A percentile compares a stretch with the other conserved stretches of the same genome.
These are phyloP conservation scores for Turnix velox DNA, from an alignment of 2,113 vertebrate genomes.

Conservation along the genomic window DNA sequence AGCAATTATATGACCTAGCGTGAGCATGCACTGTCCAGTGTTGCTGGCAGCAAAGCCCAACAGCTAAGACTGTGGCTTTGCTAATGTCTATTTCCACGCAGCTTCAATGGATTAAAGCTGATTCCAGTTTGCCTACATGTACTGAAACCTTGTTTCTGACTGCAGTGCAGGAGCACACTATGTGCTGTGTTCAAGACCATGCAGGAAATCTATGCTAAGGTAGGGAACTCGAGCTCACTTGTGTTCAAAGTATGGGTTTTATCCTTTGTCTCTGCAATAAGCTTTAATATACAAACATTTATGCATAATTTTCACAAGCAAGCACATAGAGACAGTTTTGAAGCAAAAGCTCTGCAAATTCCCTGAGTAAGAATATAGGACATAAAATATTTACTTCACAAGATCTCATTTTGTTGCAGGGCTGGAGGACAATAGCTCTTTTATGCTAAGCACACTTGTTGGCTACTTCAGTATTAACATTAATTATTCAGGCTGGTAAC, in stretches of 20 bases:
- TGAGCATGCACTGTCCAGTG: rapidly evolving
- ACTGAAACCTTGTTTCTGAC: neutral
- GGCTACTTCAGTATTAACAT: neutral
- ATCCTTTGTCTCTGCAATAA: neutral
- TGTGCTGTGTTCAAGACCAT: neutral
- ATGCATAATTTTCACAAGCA: neutral
- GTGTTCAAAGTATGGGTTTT: rapidly evolving
- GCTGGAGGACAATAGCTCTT: neutral
- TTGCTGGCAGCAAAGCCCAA: neutral
- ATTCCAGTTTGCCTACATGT: neutral
- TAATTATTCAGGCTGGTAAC: neutral
- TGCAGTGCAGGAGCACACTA: neutral
- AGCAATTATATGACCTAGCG: neutral
- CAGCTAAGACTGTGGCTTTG: neutral
- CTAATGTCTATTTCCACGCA: neutral
- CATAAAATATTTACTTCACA: neutral
- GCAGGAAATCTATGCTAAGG: neutral
- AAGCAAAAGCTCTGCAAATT: neutral
- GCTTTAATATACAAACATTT: neutral
- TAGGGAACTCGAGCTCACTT: neutral
- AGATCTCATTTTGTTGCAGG: neutral
- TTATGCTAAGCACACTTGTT: neutral
- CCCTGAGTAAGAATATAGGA: neutral
- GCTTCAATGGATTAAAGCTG: neutral
- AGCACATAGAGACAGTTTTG: neutral